Base-by-base conservation (phyloP, 1,140 invertebrate genomes). In the Meloidogyne hapla region DNA sequence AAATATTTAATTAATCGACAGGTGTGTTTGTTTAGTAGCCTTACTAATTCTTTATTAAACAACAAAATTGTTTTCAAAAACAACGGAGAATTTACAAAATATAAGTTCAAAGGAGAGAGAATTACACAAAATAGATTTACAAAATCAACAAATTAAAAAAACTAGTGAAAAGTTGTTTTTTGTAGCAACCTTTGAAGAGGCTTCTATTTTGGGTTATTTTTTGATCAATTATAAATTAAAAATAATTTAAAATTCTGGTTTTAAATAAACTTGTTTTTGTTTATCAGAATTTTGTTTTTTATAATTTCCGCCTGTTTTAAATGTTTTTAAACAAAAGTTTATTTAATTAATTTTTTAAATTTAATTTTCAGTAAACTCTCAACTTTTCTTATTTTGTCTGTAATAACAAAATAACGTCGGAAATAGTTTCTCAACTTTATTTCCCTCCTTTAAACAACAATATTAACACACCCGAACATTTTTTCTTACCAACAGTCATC, bases 41-140 rank as follows among this genome's bases (percentile, higher is more conserved):
- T n/a, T 33, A 45, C 18, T 15, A 45, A 45, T 56, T n/a, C 18
- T 56, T 56, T 56, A 56, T 56, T 48, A 48, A 48, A 33, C 33
- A 33, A 33, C 33, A 33, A 33, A 33, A 33, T 33, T 15, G 15
- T 18, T 48, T 48, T 18, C 15, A 48, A 48, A 48, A 48, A 48
- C 15, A 48, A 48, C 48, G 48, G 48, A n/a, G 48, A 56, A 56
- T n/a, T 56, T n/a, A n/a, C 48, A 56, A n/a, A 56, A 56, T n/a
- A 48, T 8, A 5, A 56, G 18, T 56, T 4, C n/a, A 56, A 56
- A n/a, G 6, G 48, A 6, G 13, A 5, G 45, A n/a, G 48, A 56
- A 56, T 13, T n/a, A n/a, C 13, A 18, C 18, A 56, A 56, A 56
- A 56, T n/a, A 6, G 13, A 48, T 4, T n/a, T 18, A 5, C 18